Evolutionary conservation across 2,797 vertebrate species (phyloP), one percentile per base, ranked within the genome.

Genomic region (Siniperca scherzeri): DNA sequence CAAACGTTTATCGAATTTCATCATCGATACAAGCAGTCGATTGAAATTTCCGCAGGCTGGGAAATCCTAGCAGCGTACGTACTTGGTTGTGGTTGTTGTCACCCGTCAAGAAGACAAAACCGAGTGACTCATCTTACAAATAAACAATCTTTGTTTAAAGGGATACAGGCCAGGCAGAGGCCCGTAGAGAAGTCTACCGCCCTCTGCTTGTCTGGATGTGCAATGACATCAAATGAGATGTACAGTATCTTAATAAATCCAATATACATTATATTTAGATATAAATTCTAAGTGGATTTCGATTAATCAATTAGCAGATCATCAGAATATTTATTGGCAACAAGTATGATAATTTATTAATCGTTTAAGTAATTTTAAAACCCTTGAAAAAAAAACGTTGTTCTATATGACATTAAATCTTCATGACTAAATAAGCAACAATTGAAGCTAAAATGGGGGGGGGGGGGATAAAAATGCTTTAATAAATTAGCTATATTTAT

Each of bases 191-290:
- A 12, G 3, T 27, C 0, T 19, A 55, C 62, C n/a, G 87, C 82
- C 78, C 79, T 40, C 92, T 90, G 55, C 52, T 73, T 88, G 88
- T 14, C 1, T 50, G 91, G 91, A 64, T 73, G 86, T 74, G 76
- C 6, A 81, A 17, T 0, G 0, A 36, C 74, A 70, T 30, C 3
- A 1, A 6, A 9, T 17, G 7, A 14, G 7, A 5, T 14, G 14
- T 27, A 30, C 19, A 4, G 19, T 22, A 9, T 2, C 3, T 2
- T 14, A 17, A 33, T 52, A 27, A 21, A 50, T 13, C 44, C 14
- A 13, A n/a, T n/a, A n/a, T 13, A 8, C 1, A 38, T 3, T 13
- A 5, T 16, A 30, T 60, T 9, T 9, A 21, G 10, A 48, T 52
- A 42, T 27, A 50, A 6, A 17, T 33, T 59, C 17, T 17, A 36